These are phyloP conservation scores for Panagrolaimus sp. DNA, from an alignment of 1,140 invertebrate species.

Conservation along the genomic window DNA sequence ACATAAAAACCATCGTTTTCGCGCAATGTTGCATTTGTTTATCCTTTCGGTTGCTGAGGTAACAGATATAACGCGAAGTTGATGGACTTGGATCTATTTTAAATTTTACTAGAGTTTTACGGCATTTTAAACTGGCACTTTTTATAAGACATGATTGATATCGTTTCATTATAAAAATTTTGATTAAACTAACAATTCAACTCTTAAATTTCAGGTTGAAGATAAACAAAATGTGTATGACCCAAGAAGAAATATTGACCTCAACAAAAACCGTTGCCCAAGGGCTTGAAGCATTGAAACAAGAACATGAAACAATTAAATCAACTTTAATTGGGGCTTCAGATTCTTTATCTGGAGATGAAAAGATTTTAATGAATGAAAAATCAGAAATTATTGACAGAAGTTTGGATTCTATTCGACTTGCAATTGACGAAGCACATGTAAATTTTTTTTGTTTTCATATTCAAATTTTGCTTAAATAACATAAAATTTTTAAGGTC, in stretches of 20 bases:
- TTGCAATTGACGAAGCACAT: slow-evolving; percentile 37
- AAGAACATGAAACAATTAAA: slow-evolving; percentile 16
- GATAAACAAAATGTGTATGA: neutral
- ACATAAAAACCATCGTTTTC: too few species aligned
- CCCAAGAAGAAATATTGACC: slow-evolving; percentile 14
- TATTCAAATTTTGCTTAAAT: neutral
- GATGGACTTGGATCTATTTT: too few species aligned
- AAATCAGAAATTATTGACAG: slow-evolving; percentile 11
- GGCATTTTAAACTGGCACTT: too few species aligned
- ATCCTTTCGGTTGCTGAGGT: too few species aligned
- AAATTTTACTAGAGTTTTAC: too few species aligned
- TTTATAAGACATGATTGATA: too few species aligned
- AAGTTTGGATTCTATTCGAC: neutral
- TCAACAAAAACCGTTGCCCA: slow-evolving; percentile 12
- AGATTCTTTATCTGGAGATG: neutral
- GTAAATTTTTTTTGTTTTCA: too few species aligned
- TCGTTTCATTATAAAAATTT: too few species aligned
- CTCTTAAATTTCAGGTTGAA: too few species aligned
- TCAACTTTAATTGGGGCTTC: neutral
- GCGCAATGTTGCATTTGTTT: too few species aligned
- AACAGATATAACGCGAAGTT: too few species aligned
- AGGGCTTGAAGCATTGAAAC: slow-evolving; percentile 70
- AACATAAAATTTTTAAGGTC: slow-evolving; percentile 66
- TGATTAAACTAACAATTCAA: too few species aligned
- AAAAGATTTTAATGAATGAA: slow-evolving; percentile 5